These are phyloP conservation scores for Tribolium freemani DNA, from an alignment of 2,888 invertebrate species.

Conservation along the genomic window DNA sequence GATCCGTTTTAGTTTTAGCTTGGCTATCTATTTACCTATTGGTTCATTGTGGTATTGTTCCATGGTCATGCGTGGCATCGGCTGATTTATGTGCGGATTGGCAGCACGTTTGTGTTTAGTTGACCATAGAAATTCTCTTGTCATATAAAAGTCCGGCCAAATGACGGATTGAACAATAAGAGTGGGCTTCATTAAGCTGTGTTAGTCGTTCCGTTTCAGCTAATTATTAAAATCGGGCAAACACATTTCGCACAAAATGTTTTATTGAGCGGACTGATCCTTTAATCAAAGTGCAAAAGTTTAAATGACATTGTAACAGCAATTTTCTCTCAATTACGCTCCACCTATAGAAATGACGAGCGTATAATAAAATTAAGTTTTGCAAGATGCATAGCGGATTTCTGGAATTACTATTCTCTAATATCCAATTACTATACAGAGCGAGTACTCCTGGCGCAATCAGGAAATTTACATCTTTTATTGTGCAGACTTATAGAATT, in stretches of 20 bases:
- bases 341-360: slow-evolving; percentile 13
- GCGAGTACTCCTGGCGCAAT: slow-evolving; percentile 48
- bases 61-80: slow-evolving; percentile 21
- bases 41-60: slow-evolving; percentile 39
- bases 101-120: not conserved
- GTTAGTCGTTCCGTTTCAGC: no score
- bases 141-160: no score
- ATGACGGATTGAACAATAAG: no score
- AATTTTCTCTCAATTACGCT: slow-evolving; percentile 34
- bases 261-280: not conserved
- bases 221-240: no score
- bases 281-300: not conserved
- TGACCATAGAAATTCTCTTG: no score
- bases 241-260: not conserved
- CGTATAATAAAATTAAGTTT: slow-evolving; percentile 29
- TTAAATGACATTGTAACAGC: slow-evolving; percentile 17
- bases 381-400: slow-evolving; percentile 25
- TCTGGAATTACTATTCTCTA: slow-evolving; percentile 45
- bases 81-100: slow-evolving; percentile 18
- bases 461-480: slow-evolving; percentile 58
- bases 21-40: slow-evolving; percentile 20
- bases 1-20: slow-evolving; percentile 26
- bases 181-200: no score
- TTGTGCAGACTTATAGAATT: slow-evolving; percentile 56
- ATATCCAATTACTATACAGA: slow-evolving; percentile 54